Evolutionary conservation across 2,888 invertebrate genomes (phyloP).

Genomic region (Acleris sparsana): DNA sequence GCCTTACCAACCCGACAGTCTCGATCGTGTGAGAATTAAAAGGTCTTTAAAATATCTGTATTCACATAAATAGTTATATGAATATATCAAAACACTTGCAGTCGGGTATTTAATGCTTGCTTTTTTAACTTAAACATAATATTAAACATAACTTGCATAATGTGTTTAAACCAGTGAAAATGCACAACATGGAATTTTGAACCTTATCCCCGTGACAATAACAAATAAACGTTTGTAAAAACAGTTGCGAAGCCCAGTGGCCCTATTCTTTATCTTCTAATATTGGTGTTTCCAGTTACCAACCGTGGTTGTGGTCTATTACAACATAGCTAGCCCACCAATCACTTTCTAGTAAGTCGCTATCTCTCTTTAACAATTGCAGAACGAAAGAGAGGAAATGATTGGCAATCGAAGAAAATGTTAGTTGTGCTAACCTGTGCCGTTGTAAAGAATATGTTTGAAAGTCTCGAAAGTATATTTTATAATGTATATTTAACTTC

Average conservation of each 20-base stretch:
- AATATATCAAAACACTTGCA: too few species aligned
- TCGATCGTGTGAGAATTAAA: too few species aligned
- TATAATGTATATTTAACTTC: too few species aligned
- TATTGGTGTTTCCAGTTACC: constrained; percentile 35
- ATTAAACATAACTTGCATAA: too few species aligned
- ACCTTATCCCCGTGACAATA: constrained; percentile 20
- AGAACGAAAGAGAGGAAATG: constrained; percentile 45
- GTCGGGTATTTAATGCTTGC: too few species aligned
- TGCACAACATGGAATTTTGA: neutral
- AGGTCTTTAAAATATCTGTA: too few species aligned
- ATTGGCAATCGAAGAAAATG: neutral
- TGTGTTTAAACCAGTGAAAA: too few species aligned
- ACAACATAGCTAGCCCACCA: neutral
- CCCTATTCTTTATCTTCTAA: constrained; percentile 3
- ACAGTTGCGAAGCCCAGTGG: constrained; percentile 19
- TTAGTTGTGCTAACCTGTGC: neutral
- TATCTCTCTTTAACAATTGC: neutral
- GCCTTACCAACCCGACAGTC: too few species aligned
- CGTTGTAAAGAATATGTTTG: neutral
- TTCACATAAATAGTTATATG: too few species aligned
- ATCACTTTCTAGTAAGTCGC: neutral
- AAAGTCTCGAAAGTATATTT: too few species aligned
- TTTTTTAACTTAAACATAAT: too few species aligned
- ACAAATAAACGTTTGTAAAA: neutral
- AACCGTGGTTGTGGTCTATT: neutral